These are phyloP conservation scores for Pteropus alecto DNA, from an alignment of 2,113 vertebrate genomes.

Conservation along the genomic window DNA sequence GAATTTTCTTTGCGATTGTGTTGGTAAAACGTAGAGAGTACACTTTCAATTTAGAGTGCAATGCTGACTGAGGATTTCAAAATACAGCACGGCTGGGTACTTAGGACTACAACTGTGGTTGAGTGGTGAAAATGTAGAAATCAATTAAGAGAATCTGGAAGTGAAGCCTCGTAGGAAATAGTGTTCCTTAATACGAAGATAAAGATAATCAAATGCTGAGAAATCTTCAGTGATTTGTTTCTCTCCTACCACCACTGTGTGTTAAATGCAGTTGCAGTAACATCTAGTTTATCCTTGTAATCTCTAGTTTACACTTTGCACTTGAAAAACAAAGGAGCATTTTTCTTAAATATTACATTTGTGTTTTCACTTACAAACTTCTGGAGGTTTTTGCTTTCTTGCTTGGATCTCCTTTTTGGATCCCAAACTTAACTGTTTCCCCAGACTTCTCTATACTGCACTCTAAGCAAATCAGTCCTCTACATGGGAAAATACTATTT, in stretches of 20 bases:
- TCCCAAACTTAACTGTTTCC: constrained; percentile 53
- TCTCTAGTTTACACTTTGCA: constrained; percentile 5
- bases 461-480: constrained; percentile 10
- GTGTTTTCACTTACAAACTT: constrained; percentile 63
- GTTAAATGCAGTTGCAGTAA: background rate
- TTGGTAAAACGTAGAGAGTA: background rate
- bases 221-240: background rate
- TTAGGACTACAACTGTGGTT: background rate
- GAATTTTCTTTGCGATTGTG: background rate
- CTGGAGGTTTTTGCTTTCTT: constrained; percentile 39
- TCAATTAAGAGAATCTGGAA: background rate
- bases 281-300: background rate
- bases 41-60: background rate
- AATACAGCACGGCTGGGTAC: background rate
- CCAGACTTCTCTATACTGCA: constrained; percentile 46
- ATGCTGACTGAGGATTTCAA: background rate
- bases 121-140: background rate
- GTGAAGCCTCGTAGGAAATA: background rate
- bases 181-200: background rate
- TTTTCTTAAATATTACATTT: constrained; percentile 56
- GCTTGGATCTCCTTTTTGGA: constrained; percentile 8
- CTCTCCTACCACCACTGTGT: background rate
- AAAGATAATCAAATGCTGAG: background rate
- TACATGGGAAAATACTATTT: background rate
- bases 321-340: constrained; percentile 35